A percentile compares a stretch with the other conserved stretches of the same genome.
Evolutionary conservation across 2,888 invertebrate species (phyloP).

Genomic region (Punctoribates punctum): DNA sequence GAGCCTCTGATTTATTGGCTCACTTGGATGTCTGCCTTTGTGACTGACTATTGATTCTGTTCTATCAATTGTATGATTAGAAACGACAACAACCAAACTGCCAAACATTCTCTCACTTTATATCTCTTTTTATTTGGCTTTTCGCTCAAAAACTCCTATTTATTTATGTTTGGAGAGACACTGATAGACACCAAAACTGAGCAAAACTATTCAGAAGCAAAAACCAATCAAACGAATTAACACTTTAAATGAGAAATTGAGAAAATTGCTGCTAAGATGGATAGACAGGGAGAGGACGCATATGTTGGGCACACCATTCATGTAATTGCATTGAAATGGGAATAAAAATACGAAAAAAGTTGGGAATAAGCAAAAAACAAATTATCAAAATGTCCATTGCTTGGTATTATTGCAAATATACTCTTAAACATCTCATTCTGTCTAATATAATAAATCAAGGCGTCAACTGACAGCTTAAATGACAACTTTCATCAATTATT

Average conservation of each 20-base stretch:
- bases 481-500: constrained; percentile 38
- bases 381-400: constrained; percentile 10
- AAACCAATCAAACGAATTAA: constrained; percentile 10
- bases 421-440: background rate
- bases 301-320: background rate
- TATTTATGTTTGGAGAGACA: background rate
- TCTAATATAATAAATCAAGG: constrained; percentile 23
- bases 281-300: background rate
- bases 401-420: background rate
- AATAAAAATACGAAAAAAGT: background rate
- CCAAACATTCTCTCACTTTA: constrained; percentile 14
- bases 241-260: background rate
- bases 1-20: constrained; percentile 30
- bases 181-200: too few species aligned
- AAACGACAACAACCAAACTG: constrained; percentile 2
- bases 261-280: background rate
- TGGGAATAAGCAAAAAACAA: background rate
- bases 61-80: background rate
- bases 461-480: constrained; percentile 38
- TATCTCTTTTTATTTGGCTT: background rate
- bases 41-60: background rate
- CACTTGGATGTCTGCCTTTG: constrained; percentile 34
- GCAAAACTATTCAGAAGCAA: background rate
- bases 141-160: background rate
- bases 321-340: background rate